A percentile compares a stretch with the other conserved stretches of the same genome.
Evolutionary conservation across 2,888 invertebrate species (phyloP).

Genomic region (Gari tellinella): DNA sequence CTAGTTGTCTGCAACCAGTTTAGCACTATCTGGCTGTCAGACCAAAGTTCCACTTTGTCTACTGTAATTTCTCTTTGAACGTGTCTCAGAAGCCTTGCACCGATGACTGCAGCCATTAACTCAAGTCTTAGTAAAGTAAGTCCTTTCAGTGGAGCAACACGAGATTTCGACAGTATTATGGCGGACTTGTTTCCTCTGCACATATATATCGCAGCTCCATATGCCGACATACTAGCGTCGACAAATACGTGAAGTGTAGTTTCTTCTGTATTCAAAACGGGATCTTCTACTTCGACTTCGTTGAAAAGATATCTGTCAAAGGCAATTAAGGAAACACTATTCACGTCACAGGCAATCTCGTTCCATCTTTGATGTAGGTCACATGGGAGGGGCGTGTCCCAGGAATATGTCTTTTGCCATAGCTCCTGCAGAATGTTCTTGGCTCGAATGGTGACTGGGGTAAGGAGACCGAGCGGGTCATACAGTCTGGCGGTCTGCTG

Average conservation of each 20-base stretch:
- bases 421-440: conserved; percentile 17
- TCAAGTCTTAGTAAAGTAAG: too few relatives aligned
- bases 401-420: conserved; percentile 15
- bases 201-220: too few relatives aligned
- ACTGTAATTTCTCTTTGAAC: too few relatives aligned
- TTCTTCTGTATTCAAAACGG: neutral
- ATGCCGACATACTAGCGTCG: conserved; percentile 14
- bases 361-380: neutral
- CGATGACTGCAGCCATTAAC: too few relatives aligned
- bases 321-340: neutral
- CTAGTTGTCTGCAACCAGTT: too few relatives aligned
- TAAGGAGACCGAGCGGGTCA: conserved; percentile 40
- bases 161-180: conserved; percentile 24
- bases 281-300: neutral
- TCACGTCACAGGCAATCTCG: conserved; percentile 3
- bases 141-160: conserved; percentile 44
- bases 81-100: too few relatives aligned
- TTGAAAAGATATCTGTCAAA: neutral
- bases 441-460: conserved; percentile 27
- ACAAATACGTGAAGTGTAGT: conserved; percentile 14
- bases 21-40: too few relatives aligned
- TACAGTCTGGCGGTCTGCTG: conserved; percentile 25
- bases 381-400: conserved; percentile 15
- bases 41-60: too few relatives aligned
- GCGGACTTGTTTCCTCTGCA: too few relatives aligned